phyloP scores from a whole-genome alignment of 2,113 vertebrate genomes.

The Hirundichthys speculiger region DNA sequence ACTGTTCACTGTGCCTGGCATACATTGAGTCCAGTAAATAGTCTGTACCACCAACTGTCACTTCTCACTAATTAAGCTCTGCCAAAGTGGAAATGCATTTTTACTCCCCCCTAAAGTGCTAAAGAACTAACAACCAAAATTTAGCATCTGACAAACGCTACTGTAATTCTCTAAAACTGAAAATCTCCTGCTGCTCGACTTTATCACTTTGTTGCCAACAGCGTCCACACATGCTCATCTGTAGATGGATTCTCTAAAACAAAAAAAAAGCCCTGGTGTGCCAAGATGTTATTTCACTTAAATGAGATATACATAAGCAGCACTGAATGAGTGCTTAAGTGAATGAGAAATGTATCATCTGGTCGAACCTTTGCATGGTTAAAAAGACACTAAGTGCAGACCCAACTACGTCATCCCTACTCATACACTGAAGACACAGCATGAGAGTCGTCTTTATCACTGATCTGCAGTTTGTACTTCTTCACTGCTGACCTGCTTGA shows the following conservation, averaged over 20 bases:
- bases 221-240: too few species aligned
- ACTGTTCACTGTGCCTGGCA: not conserved
- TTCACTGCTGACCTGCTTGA: conserved; percentile 25
- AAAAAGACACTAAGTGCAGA: too few species aligned
- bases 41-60: not conserved
- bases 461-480: conserved; percentile 12
- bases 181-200: not conserved
- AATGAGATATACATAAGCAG: too few species aligned
- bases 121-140: not conserved
- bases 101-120: not conserved
- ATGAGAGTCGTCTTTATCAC: not conserved
- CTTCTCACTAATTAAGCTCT: too few species aligned
- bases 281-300: too few species aligned
- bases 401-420: not conserved
- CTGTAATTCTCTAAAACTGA: not conserved
- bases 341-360: too few species aligned
- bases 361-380: too few species aligned
- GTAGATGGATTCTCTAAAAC: too few species aligned
- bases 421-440: not conserved
- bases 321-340: too few species aligned
- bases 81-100: not conserved
- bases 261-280: too few species aligned
- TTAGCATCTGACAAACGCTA: not conserved
- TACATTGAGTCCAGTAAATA: not conserved
- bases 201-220: too few species aligned